Base-by-base conservation (phyloP, 2,113 vertebrate genomes). In the Poeciliopsis prolifica region DNA sequence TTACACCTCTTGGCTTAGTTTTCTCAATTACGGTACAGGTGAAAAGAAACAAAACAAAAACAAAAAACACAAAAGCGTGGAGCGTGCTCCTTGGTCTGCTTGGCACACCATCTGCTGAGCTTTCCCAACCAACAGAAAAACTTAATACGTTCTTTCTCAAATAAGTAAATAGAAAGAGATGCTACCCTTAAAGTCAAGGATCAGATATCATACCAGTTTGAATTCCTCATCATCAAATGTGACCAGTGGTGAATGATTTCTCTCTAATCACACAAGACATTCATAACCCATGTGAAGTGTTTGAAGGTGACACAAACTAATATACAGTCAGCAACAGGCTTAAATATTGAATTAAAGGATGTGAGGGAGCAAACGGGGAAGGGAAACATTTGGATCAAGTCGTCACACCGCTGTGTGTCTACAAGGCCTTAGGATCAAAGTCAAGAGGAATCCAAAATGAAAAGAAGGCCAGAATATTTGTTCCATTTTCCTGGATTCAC, bases 1-100 rank as follows among this genome's bases (percentile, higher is more conserved):
- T 87, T 87, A 92, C 82, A 91, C 75, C 77, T 87, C 75, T 85
- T 78, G 71, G 60, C 75, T 79, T 75, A 70, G 61, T 75, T 79
- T 63, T 75, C 65, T 85, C 68, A 65, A 33, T 80, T 63, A 81
- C 68, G 26, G 76, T 78, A 76, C 70, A 90, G 70, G 81, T 65
- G 66, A 72, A 74, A 73, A 63, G 30, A 17, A 81, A 80, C 62
- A 35, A 2, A 70, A 74, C 67, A 65, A 73, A 70, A 72, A 33
- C 65, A 72, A 74, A 73, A 80, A 63, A 35, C 30, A 33, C 40
- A 65, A 67, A 78, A 78, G 72, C 60, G 29, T 58, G 70, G 70
- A 72, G 77, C 0, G 22, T 72, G 75, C 76, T 75, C 28, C 40
- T 72, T 35, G 37, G 9, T 68, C 78, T 82, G 61, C 62, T 80